These are phyloP conservation scores for Pogonus chalceus DNA, from an alignment of 1,140 invertebrate genomes.

Conservation along the genomic window DNA sequence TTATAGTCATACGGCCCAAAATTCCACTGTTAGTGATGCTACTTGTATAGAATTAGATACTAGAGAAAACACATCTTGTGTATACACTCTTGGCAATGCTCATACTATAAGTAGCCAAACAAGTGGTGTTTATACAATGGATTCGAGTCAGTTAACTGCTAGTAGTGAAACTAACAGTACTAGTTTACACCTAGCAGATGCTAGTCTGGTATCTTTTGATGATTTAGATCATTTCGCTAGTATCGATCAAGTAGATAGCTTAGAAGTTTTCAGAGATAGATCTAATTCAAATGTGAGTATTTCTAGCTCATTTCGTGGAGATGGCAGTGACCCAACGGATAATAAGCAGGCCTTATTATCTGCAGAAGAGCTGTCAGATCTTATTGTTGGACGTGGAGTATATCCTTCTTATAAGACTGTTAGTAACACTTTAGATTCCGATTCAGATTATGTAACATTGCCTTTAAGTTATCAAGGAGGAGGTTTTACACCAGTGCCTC, in stretches of 20 bases:
- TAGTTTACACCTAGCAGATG: conserved; percentile 16
- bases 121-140: conserved; percentile 65
- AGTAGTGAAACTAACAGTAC: conserved; percentile 22
- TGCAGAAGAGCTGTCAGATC: conserved; percentile 67
- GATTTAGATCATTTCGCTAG: conserved; percentile 3
- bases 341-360: conserved; percentile 61
- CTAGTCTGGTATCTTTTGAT: conserved; percentile 14
- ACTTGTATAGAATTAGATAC: conserved; percentile 38
- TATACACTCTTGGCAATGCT: conserved; percentile 39
- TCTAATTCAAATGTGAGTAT: conserved; percentile 68
- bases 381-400: conserved; percentile 63
- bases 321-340: conserved; percentile 73
- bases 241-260: conserved; percentile 13
- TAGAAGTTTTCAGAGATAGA: conserved; percentile 42
- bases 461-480: conserved; percentile 52
- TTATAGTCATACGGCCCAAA: conserved; percentile 73
- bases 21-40: conserved; percentile 59
- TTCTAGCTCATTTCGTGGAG: conserved; percentile 67
- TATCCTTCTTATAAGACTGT: conserved; percentile 72
- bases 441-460: conserved; percentile 78
- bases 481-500: conserved; percentile 52
- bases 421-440: conserved; percentile 72
- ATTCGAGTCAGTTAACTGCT: conserved; percentile 45
- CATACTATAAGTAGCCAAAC: conserved; percentile 57
- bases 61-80: conserved; percentile 39